Evolutionary conservation across 2,797 vertebrate species (phyloP).

Genomic region (Pangasius mekongensis): DNA sequence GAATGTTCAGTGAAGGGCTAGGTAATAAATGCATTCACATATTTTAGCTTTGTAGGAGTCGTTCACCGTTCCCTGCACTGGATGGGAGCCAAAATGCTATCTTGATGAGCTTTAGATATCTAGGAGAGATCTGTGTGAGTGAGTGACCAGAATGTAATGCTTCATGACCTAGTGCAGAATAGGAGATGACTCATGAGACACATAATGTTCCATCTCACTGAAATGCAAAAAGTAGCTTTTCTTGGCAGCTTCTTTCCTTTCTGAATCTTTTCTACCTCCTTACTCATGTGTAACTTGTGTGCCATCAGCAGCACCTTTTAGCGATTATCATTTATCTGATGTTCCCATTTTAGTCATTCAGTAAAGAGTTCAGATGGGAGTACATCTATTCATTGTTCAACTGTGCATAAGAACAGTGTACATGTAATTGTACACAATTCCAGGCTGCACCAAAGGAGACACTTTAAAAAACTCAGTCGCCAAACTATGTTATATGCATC

Average conservation of each 20-base stretch:
- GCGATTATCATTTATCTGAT: neutral
- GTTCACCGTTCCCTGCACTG: neutral
- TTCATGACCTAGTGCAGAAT: constrained; percentile 27
- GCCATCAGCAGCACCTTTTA: neutral
- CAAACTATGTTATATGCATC: neutral
- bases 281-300: neutral
- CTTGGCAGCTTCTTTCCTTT: neutral
- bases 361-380: neutral
- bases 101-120: constrained; percentile 37
- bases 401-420: neutral
- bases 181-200: constrained; percentile 28
- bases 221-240: constrained; percentile 6
- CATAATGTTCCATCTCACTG: constrained; percentile 37
- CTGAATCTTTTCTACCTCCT: neutral
- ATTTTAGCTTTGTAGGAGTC: neutral
- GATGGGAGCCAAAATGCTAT: constrained; percentile 7
- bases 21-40: neutral
- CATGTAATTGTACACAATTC: neutral
- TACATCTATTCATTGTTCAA: neutral
- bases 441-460: neutral
- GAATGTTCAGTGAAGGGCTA: neutral
- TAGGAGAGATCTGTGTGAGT: constrained; percentile 25
- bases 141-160: constrained; percentile 32
- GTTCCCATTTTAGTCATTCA: neutral
- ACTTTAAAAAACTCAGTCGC: neutral